Base-by-base conservation (phyloP, 2,113 vertebrate genomes). In the Murina feae region DNA sequence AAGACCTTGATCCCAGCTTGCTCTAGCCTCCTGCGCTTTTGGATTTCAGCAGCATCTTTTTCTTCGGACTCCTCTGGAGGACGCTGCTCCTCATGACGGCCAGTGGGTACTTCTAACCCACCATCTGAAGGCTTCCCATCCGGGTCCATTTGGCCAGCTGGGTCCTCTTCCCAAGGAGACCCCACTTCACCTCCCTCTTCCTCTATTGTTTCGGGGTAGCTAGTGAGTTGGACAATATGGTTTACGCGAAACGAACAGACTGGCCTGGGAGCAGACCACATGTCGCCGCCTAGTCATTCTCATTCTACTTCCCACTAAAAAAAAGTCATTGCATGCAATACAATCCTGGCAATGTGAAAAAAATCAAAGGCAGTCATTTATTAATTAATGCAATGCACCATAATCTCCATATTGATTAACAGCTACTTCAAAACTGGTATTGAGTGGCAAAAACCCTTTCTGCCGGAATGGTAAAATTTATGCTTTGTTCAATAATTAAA, bases 1-100 rank as follows among this genome's bases (percentile, higher is more conserved):
- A 99, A 98, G 92, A 99, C 98, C 97, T 98, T 99, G 96, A 99
- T 99, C 55, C 99, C 99, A 44, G 99, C 99, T 97, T 99, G 98
- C 97, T 99, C 97, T 2, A 99, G 98, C 97, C 97, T 98, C 97
- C 98, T 98, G 95, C 99, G 97, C 97, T 98, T 99, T 90, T 76
- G 98, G 66, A 98, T 97, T 93, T 99, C 98, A 88, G 98, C 98
- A 88, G 98, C 97, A 53, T 97, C 98, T 89, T 97, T 98, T 35
- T 97, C 97, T 80, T 98, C 98, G 42, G 97, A 82, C 94, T 89
- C 97, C 97, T 96, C 96, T 95, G 81, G 92, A 97, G 95, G 75
- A 94, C 82, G 93, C 72, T 90, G 95, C 32, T 87, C 82, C 95
- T 95, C 39, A 18, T 84, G 95, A 89, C 58, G 5, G 49, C 21